Evolutionary conservation across 2,797 vertebrate species (phyloP).

Genomic region (Hyperoplus lanceolatus): DNA sequence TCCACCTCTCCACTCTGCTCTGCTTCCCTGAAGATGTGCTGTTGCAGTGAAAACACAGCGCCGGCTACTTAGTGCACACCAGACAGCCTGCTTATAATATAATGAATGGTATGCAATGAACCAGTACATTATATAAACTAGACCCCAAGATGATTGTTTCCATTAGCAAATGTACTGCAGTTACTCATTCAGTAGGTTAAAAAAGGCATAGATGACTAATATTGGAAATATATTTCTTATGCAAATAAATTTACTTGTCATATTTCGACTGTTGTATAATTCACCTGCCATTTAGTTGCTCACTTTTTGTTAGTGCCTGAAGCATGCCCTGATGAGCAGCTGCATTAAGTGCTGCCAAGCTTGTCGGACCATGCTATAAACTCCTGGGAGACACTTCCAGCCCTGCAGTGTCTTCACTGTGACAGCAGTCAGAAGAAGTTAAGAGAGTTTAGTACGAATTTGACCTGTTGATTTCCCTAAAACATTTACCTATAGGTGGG

Average conservation of each 20-base stretch:
- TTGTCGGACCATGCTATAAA: slow-evolving; percentile 28
- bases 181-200: neutral
- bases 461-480: slow-evolving; percentile 38
- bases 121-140: neutral
- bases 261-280: slow-evolving; percentile 16
- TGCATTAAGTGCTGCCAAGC: slow-evolving; percentile 30
- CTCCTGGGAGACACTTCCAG: slow-evolving; percentile 33
- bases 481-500: slow-evolving; percentile 19
- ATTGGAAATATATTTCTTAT: neutral
- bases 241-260: neutral
- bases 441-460: slow-evolving; percentile 16
- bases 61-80: slow-evolving; percentile 27
- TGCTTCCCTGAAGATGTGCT: slow-evolving; percentile 50
- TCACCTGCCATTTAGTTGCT: slow-evolving; percentile 15
- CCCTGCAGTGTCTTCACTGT: slow-evolving; percentile 15
- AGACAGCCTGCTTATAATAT: slow-evolving; percentile 7
- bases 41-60: slow-evolving; percentile 58
- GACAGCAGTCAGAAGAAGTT: slow-evolving; percentile 39
- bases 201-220: neutral
- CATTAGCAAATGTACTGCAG: neutral
- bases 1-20: slow-evolving; percentile 47
- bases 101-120: slow-evolving; percentile 18
- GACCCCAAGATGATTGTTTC: neutral
- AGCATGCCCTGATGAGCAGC: slow-evolving; percentile 12
- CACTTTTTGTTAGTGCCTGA: slow-evolving; percentile 31